Percentiles rank a stretch among this genome's conserved stretches.
These are phyloP conservation scores for Dryoscopus gambensis DNA, from an alignment of 2,113 vertebrate genomes.

Conservation along the genomic window DNA sequence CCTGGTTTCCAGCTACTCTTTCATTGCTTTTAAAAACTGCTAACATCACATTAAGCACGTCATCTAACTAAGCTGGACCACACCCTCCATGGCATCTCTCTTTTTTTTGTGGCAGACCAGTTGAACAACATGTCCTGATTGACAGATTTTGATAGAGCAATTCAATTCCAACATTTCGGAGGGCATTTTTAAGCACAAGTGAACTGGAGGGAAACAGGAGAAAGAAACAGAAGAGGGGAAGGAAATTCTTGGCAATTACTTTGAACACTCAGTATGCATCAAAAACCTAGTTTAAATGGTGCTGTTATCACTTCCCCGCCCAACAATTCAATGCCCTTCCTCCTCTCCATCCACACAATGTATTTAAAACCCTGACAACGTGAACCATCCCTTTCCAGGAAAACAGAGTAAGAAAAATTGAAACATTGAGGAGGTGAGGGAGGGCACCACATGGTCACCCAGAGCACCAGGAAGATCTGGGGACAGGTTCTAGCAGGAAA, in stretches of 20 bases:
- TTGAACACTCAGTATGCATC: background rate
- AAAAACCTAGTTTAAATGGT: background rate
- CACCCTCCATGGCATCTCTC: background rate
- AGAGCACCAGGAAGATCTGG: background rate
- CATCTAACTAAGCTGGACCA: background rate
- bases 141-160: background rate
- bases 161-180: background rate
- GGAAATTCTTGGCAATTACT: background rate
- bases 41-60: background rate
- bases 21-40: background rate
- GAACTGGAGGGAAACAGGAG: background rate
- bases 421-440: accelerated
- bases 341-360: background rate
- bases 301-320: background rate
- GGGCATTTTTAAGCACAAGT: background rate
- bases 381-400: background rate
- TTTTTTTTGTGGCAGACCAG: background rate
- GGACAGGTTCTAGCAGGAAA: background rate
- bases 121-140: background rate
- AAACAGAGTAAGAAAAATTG: background rate
- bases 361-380: background rate
- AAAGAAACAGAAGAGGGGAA: background rate
- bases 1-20: background rate
- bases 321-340: background rate
- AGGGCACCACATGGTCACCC: background rate